Evolutionary conservation across 2,797 vertebrate genomes (phyloP), one percentile per base, ranked within the genome.

Genomic region (Pitangus sulphuratus): DNA sequence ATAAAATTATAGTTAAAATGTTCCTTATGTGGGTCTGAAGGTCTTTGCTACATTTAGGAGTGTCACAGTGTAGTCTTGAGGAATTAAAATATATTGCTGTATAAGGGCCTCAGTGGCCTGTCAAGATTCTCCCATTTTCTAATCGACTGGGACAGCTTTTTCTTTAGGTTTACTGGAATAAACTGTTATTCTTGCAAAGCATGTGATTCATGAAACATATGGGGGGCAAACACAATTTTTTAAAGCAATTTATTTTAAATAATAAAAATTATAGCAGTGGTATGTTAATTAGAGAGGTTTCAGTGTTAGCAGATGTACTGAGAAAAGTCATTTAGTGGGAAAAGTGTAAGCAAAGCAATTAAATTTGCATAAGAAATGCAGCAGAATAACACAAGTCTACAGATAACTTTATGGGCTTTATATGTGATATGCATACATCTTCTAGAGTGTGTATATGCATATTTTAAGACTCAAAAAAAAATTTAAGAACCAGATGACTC

Each of bases 381-480:
- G 26, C 28, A 82, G 31, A 75, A 42, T 84, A 69, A 35, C 15
- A 51, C 35, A 81, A 77, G 18, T 79, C 25, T 86, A 45, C 48
- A 47, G 74, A 65, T 56, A 85, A 85, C n/a, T 83, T 87, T 66
- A 70, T 87, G 40, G 35, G 42, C 33, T 82, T 88, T 93, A 6
- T 62, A 51, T 88, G 42, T 72, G 39, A 53, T 89, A 56, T 20
- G 35, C 37, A 45, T 72, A 70, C 47, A 35, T 78, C 33, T 83
- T 80, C 31, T 66, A 24, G 57, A 72, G 28, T 79, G 40, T 74
- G 20, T 51, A 21, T 69, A 51, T 70, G 60, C 48, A 26, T 83
- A 83, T 95, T 80, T 91, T 89, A 89, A 91, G 68, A 62, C 31
- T 95, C 21, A 66, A 77, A 89, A 39, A 84, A 84, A 84, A 90